Conservation (phyloP, 2,888 invertebrate genomes). For the Linnaemya vulpina region DNA sequence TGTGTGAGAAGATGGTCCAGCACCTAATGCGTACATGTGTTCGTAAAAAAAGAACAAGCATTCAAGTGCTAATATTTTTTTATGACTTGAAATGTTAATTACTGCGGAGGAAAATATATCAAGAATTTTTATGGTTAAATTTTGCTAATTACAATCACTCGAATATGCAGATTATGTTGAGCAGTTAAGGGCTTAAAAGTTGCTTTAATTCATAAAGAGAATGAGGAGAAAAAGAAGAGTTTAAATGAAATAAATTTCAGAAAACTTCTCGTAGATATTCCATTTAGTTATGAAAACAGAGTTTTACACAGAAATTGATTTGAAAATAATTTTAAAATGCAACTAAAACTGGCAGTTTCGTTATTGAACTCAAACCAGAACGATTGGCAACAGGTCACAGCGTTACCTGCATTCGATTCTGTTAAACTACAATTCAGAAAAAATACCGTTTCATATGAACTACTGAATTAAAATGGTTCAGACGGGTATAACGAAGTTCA, state of each 20-base stretch:
- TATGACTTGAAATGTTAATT: slow-evolving; percentile 43
- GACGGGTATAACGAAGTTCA: background rate
- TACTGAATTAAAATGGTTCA: background rate
- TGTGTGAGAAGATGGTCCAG: slow-evolving; percentile 1
- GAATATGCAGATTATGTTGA: slow-evolving; percentile 65
- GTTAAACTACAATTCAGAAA: background rate
- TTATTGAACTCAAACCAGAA: background rate
- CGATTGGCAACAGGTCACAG: background rate
- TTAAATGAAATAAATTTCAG: background rate
- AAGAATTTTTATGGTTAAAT: slow-evolving; percentile 60
- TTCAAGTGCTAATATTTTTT: slow-evolving; percentile 40
- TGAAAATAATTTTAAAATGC: background rate
- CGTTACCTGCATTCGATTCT: background rate
- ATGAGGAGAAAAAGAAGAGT: background rate
- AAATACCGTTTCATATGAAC: too few species aligned
- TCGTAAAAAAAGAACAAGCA: slow-evolving; percentile 35
- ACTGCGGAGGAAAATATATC: slow-evolving; percentile 27
- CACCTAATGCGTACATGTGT: slow-evolving; percentile 34
- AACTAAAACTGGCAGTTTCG: background rate
- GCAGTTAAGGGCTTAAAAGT: slow-evolving; percentile 61
- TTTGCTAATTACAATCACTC: slow-evolving; percentile 71
- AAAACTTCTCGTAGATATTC: background rate
- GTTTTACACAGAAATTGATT: background rate
- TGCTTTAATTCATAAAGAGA: background rate
- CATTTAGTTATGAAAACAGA: background rate